Evolutionary conservation across 1,140 invertebrate species (phyloP).

Genomic region (Sminthurinus signatus): DNA sequence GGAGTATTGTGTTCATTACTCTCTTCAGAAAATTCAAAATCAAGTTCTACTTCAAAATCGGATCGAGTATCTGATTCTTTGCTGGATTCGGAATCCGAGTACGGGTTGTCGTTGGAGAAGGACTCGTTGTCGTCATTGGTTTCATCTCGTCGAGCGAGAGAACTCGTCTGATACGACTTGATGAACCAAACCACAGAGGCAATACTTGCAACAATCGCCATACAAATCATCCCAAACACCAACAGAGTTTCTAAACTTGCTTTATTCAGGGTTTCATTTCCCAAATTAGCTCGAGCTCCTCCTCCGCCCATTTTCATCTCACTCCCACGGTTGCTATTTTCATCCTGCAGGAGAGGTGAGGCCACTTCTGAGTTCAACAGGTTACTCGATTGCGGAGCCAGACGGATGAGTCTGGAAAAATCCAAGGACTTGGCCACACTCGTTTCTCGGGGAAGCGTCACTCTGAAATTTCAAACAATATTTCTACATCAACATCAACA

Average conservation of each 20-base stretch:
- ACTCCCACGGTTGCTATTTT: not conserved
- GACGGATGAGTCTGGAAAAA: constrained; percentile 31
- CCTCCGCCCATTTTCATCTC: not conserved
- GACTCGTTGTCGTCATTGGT: constrained; percentile 17
- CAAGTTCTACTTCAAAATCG: constrained; percentile 38
- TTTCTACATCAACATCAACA: too few species aligned
- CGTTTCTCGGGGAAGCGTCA: constrained; percentile 35
- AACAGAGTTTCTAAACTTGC: constrained; percentile 35
- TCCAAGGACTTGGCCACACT: constrained; percentile 39
- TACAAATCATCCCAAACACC: constrained; percentile 37
- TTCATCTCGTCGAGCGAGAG: not conserved
- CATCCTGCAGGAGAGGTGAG: constrained; percentile 14
- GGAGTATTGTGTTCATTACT: constrained; percentile 12
- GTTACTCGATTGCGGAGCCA: constrained; percentile 29
- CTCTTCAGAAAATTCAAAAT: constrained; percentile 41
- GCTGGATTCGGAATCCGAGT: constrained; percentile 12
- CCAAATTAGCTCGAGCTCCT: not conserved
- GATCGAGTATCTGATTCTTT: constrained; percentile 31
- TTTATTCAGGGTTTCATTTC: constrained; percentile 12
- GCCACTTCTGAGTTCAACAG: constrained; percentile 24
- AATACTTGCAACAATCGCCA: constrained; percentile 36
- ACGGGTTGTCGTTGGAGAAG: constrained; percentile 9
- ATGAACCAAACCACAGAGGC: constrained; percentile 38
- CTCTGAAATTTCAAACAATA: too few species aligned
- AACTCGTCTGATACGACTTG: constrained; percentile 18